Conservation (phyloP, 2,113 vertebrate genomes). For the Dolichotis patagonum region DNA sequence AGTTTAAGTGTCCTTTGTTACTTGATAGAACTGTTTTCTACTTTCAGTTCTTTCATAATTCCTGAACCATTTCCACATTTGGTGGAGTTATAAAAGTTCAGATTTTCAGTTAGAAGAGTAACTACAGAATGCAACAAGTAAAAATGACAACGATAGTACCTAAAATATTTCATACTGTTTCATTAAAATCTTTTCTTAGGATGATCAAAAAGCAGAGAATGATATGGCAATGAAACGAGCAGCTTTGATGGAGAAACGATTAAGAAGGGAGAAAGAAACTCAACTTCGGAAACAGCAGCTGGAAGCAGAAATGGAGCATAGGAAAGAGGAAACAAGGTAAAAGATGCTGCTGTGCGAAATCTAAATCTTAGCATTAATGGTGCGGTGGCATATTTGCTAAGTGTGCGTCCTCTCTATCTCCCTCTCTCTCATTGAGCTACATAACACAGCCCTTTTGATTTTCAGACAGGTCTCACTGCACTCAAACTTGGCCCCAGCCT, state of each 20-base stretch:
- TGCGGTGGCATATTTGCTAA: rapidly evolving
- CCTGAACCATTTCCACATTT: background rate
- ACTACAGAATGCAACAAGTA: background rate
- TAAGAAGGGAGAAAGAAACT: conserved; percentile 94
- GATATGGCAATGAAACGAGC: conserved; percentile 97
- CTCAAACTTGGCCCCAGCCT: background rate
- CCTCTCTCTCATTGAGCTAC: background rate
- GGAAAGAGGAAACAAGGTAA: conserved; percentile 97
- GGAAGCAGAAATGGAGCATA: conserved; percentile 95
- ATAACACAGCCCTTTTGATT: background rate
- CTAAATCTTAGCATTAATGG: background rate
- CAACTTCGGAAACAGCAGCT: conserved; percentile 94
- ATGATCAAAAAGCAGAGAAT: conserved; percentile 95
- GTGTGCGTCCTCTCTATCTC: background rate
- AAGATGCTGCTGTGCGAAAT: background rate
- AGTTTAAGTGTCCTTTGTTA: background rate
- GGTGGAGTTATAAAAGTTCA: background rate
- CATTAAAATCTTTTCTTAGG: conserved; percentile 85
- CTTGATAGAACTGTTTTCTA: background rate
- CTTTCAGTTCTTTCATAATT: background rate
- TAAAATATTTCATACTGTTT: conserved; percentile 43
- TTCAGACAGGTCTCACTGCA: background rate
- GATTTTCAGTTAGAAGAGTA: background rate
- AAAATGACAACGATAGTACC: background rate
- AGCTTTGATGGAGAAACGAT: conserved; percentile 95